Conservation (phyloP, 2,888 invertebrate species). For the Troides oblongomaculatus region DNA sequence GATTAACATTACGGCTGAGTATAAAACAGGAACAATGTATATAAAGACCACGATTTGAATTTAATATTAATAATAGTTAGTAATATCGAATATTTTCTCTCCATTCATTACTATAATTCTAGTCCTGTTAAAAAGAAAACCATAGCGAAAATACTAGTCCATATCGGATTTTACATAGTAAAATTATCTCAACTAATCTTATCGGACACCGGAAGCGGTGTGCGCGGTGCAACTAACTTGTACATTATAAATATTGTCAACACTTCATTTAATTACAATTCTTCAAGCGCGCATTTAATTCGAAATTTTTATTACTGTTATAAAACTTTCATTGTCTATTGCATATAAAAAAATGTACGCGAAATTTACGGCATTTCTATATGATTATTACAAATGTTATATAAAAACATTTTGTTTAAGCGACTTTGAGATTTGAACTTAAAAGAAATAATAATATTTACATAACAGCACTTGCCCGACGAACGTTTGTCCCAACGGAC, state of each 20-base stretch:
- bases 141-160: background rate
- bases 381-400: background rate
- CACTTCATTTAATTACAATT: slow-evolving; percentile 6
- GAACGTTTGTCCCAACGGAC: background rate
- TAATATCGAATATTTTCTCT: background rate
- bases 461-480: slow-evolving; percentile 23
- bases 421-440: slow-evolving; percentile 12
- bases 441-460: slow-evolving; percentile 20
- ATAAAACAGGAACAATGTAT: slow-evolving; percentile 21
- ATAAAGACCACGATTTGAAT: background rate
- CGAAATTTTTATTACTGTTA: background rate
- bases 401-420: background rate
- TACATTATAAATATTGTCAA: slow-evolving; percentile 21
- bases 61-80: background rate
- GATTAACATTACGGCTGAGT: slow-evolving; percentile 6
- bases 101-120: background rate
- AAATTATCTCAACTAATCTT: too few species aligned
- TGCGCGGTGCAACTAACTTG: slow-evolving; percentile 42
- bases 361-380: background rate
- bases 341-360: background rate
- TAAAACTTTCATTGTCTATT: background rate
- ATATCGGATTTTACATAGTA: background rate
- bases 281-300: slow-evolving; percentile 5
- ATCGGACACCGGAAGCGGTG: slow-evolving; percentile 45
- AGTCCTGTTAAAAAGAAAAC: background rate